Conservation (phyloP, 2,888 invertebrate genomes). For the Amiota communis region DNA sequence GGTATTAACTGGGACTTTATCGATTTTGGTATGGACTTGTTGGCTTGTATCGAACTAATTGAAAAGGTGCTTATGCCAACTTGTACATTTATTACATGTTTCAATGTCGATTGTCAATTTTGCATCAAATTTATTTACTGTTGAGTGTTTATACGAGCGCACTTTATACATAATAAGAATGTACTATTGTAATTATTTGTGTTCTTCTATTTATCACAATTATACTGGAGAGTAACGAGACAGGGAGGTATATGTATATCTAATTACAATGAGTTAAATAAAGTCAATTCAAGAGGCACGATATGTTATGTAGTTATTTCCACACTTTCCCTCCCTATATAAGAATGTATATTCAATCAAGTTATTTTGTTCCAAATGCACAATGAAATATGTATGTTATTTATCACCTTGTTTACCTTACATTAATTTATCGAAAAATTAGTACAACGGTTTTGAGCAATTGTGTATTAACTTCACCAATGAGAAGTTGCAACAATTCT, state of each 20-base stretch:
- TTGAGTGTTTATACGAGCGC: conserved; percentile 38
- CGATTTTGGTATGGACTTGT: conserved; percentile 99
- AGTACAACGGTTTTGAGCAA: conserved; percentile 99
- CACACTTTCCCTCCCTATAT: neutral
- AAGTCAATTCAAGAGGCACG: too few relatives aligned
- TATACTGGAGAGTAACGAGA: too few relatives aligned
- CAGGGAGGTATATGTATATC: too few relatives aligned
- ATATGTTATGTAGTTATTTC: too few relatives aligned
- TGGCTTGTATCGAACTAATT: conserved; percentile 98
- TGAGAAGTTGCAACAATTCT: conserved; percentile 99
- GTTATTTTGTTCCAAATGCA: neutral
- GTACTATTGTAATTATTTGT: too few relatives aligned
- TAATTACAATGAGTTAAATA: too few relatives aligned
- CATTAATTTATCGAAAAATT: conserved; percentile 49
- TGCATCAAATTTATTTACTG: conserved; percentile 45
- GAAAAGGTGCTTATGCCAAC: conserved; percentile 83
- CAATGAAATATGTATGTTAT: conserved; percentile 47
- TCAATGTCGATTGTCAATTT: conserved; percentile 39
- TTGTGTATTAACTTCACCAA: conserved; percentile 99
- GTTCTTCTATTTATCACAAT: too few relatives aligned
- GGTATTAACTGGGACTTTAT: conserved; percentile 99
- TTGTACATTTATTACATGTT: conserved; percentile 20
- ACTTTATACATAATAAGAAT: too few relatives aligned
- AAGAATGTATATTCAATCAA: too few relatives aligned
- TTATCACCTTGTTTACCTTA: conserved; percentile 30